phyloP scores from a whole-genome alignment of 2,113 vertebrate species.

The zebrafish (Danio rerio) region DNA sequence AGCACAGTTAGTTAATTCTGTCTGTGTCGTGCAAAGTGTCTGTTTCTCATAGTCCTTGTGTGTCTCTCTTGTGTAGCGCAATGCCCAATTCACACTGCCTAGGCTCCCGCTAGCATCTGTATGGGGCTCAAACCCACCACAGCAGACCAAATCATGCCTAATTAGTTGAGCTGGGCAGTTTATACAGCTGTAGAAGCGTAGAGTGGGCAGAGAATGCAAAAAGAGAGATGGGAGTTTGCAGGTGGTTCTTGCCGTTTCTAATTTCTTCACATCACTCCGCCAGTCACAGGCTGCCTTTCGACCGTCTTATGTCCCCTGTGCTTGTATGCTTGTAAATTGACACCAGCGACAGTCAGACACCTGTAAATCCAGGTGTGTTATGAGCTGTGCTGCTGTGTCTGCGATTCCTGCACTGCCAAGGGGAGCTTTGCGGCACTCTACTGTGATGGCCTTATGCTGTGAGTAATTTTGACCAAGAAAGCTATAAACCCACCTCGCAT shows the following conservation, averaged over 20 bases:
- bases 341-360: constrained; percentile 42
- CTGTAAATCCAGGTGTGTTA: constrained; percentile 58
- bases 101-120: constrained; percentile 52
- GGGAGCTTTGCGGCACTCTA: constrained; percentile 26
- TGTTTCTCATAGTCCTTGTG: background rate
- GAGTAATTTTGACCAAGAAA: background rate
- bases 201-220: constrained; percentile 65
- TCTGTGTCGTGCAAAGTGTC: background rate
- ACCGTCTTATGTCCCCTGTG: constrained; percentile 39
- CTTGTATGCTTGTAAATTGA: constrained; percentile 44
- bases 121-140: constrained; percentile 62
- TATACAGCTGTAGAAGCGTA: constrained; percentile 56
- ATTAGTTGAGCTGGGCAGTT: constrained; percentile 57
- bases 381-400: constrained; percentile 40
- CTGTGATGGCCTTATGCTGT: constrained; percentile 44
- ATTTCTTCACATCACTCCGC: constrained; percentile 66
- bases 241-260: constrained; percentile 63
- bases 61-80: background rate
- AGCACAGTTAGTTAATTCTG: constrained; percentile 22
- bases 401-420: constrained; percentile 11
- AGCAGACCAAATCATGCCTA: constrained; percentile 37
- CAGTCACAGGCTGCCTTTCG: constrained; percentile 54
- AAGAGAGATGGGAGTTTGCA: constrained; percentile 62
- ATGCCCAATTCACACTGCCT: constrained; percentile 5
- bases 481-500: background rate